phyloP scores from a whole-genome alignment of 2,797 vertebrate genomes.

The Heliangelus exortis region DNA sequence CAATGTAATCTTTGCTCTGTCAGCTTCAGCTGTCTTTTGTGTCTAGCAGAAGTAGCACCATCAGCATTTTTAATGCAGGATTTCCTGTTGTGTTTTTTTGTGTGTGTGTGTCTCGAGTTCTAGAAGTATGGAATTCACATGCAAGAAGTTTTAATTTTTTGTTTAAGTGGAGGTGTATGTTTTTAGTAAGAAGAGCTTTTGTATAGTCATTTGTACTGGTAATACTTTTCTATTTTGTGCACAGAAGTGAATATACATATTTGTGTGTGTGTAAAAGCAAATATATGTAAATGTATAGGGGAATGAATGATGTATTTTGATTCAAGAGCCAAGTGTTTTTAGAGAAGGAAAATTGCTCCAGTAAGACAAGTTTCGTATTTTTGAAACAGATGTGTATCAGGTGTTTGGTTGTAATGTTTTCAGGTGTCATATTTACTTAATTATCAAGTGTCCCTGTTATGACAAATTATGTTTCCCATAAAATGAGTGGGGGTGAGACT shows the following conservation, averaged over 20 bases:
- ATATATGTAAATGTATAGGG: not conserved
- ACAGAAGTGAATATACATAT: not conserved
- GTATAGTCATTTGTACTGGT: not conserved
- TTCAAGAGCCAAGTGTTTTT: not conserved
- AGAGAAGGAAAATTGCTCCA: not conserved
- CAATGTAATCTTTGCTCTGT: constrained; percentile 13
- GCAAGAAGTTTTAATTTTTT: not conserved
- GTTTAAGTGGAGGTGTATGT: not conserved
- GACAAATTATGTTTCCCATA: not conserved
- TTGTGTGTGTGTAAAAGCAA: not conserved
- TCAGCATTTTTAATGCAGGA: constrained; percentile 52
- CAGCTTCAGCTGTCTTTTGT: constrained; percentile 34
- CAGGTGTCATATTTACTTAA: not conserved
- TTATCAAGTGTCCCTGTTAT: not conserved
- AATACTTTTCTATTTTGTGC: not conserved
- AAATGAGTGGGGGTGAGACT: not conserved
- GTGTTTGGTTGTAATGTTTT: not conserved
- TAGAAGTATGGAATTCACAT: not conserved
- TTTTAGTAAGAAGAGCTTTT: not conserved
- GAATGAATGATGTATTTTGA: not conserved
- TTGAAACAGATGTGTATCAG: not conserved
- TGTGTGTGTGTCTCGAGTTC: not conserved
- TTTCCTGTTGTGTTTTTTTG: constrained; percentile 34
- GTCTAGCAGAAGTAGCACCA: constrained; percentile 25
- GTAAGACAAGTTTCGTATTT: not conserved